Conservation (phyloP, 2,888 invertebrate species). For the Chelonus formosanus region DNA sequence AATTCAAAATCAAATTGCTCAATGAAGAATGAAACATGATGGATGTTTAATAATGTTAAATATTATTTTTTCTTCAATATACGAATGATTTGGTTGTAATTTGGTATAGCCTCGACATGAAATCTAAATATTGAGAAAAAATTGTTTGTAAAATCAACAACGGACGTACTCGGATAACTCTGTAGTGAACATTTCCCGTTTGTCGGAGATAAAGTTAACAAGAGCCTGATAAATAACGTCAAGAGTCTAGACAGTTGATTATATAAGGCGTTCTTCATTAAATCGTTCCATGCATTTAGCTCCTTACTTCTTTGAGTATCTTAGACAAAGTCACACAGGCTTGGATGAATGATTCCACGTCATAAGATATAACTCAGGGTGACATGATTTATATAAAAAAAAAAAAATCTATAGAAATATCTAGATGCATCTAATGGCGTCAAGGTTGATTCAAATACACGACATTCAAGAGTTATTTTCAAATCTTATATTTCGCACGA, state of each 20-base stretch:
- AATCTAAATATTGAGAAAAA: conserved; percentile 2
- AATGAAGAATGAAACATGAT: conserved; percentile 9
- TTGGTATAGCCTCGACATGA: conserved; percentile 12
- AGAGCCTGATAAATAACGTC: conserved; percentile 60
- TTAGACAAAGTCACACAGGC: conserved; percentile 23
- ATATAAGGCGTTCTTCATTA: conserved; percentile 54
- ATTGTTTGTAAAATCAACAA: background rate
- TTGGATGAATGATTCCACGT: background rate
- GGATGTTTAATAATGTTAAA: background rate
- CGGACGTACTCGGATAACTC: conserved; percentile 43
- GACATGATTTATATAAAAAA: background rate
- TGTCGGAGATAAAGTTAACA: conserved; percentile 61
- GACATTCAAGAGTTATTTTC: conserved; percentile 24
- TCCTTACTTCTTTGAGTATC: conserved; percentile 8
- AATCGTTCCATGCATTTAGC: conserved; percentile 40
- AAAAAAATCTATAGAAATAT: background rate
- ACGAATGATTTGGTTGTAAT: background rate
- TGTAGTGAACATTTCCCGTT: conserved; percentile 54
- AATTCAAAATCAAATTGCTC: background rate
- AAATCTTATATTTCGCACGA: conserved; percentile 30
- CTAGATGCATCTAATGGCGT: conserved; percentile 16
- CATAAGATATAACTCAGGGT: background rate
- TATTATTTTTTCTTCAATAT: conserved; percentile 1
- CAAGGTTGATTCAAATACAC: conserved; percentile 12
- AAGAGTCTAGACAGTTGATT: conserved; percentile 62